phyloP scores from a whole-genome alignment of 2,797 vertebrate genomes.

The Danio choprae region DNA sequence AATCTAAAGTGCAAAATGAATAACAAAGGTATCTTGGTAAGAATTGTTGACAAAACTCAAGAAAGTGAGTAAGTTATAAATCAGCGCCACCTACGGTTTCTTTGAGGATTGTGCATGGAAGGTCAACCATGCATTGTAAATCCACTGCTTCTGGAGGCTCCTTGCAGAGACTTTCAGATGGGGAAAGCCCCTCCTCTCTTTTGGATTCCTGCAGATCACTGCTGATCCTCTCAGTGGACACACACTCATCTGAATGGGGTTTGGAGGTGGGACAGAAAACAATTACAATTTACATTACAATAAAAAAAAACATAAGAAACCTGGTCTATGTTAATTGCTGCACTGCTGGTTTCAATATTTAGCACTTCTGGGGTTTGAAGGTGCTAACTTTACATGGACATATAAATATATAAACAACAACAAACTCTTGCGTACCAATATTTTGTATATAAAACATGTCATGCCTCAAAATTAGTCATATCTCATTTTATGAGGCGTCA shows the following conservation, averaged over 20 bases:
- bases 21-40: neutral
- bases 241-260: conserved; percentile 21
- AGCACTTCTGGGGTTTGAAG: neutral
- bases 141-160: conserved; percentile 57
- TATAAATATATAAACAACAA: neutral
- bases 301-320: neutral
- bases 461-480: neutral
- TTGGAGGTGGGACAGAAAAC: conserved; percentile 11
- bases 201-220: conserved; percentile 31
- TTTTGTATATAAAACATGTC: neutral
- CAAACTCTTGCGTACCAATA: neutral
- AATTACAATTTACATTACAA: neutral
- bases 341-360: neutral
- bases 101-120: conserved; percentile 41
- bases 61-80: neutral
- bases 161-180: conserved; percentile 49
- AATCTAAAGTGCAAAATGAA: neutral
- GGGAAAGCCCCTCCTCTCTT: conserved; percentile 45
- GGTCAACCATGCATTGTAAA: conserved; percentile 50
- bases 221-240: conserved; percentile 11
- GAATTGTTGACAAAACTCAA: neutral
- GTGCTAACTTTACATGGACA: neutral
- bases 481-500: neutral
- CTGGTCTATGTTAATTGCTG: neutral
- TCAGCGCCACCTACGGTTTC: conserved; percentile 64